Base-by-base conservation (phyloP, 2,888 invertebrate species). In the Melieria omissa region DNA sequence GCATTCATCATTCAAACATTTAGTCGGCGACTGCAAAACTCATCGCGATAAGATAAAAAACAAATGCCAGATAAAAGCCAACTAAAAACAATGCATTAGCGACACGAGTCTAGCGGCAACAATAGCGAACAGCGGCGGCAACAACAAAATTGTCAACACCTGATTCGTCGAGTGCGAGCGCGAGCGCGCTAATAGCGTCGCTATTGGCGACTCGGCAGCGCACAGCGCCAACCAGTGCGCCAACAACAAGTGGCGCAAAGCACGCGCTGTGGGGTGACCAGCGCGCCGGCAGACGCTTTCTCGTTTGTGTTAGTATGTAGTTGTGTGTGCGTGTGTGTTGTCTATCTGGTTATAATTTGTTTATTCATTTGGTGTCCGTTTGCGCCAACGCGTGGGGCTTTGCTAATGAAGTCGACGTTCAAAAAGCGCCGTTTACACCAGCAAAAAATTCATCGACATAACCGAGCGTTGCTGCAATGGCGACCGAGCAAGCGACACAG, bases 151-250 rank as follows among this genome's bases (percentile, higher is more conserved):
- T 70, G 65, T 74, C 77, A 80, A 76, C 81, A 81, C 81, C 81
- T 81, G 81, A 81, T 81, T 81, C 81, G 81, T 73, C 76, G 78
- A 72, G 58, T 49, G 58, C 14, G 14, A 46, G 41, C 41, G n/a
- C 47, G 47, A 46, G 47, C 12, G 41, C 12, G 41, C 16, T 55
- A 29, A 9, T n/a, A 55, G 55, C 16, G 55, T 4, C 29, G 55
- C 29, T 55, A 29, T 55, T 55, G 12, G 55, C 55, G 8, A 14
- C 29, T 55, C 29, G 55, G 8, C 29, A 14, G 54, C 5, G 54
- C 29, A 29, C 29, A 29, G 29, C 29, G 29, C 29, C 29, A 29
- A 29, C 29, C 29, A 29, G 29, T 3, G 29, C 16, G 2, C 29
- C 29, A 29, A 29, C 29, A 29, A 29, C 29, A 29, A 29, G 29